Evolutionary conservation across 2,113 vertebrate species (phyloP), one percentile per base, ranked within the genome.

Genomic region (Scytalopus superciliaris): DNA sequence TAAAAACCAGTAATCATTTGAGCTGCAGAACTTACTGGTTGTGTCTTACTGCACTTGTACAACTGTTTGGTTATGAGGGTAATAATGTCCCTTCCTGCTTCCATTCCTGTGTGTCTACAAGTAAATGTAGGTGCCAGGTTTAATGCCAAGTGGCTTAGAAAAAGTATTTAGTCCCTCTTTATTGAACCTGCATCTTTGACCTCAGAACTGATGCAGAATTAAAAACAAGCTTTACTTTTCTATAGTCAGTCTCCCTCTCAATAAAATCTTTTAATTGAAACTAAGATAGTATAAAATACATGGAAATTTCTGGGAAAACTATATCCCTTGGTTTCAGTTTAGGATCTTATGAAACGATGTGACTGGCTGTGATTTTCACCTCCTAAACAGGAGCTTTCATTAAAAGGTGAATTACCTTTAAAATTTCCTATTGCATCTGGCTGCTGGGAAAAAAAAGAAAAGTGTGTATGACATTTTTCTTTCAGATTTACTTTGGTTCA

Each of bases 401-500:
- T 50, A 59, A 79, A 83, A 82, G n/a, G 44, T 40, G 40, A 75
- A 44, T 72, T 74, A 56, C 3, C 23, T 10, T 0, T 44, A 42
- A 33, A 2, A 4, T 62, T 81, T 80, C 45, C 24, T 53, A 27
- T 84, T 90, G 44, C 62, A 42, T 89, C 28, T 85, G 37, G n/a
- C 74, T 94, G 55, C 89, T 95, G 79, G n/a, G n/a, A n/a, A n/a
- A n/a, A n/a, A n/a, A n/a, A 53, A 57, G 80, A 74, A 76, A n/a
- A 7, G 0, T 2, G 3, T 2, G 2, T 11, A 12, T 2, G 67
- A 40, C 95, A 56, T 95, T 95, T 94, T 81, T 92, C 50, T 97
- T 97, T 82, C 97, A 99, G 99, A 98, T 99, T 99, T 98, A 99
- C 98, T 91, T 98, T 99, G 95, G 98, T 99, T 98, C 99, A 99